Percentiles rank a stretch among this genome's conserved stretches.
phyloP scores from a whole-genome alignment of 2,797 vertebrate species.

The Acanthiza pusilla region DNA sequence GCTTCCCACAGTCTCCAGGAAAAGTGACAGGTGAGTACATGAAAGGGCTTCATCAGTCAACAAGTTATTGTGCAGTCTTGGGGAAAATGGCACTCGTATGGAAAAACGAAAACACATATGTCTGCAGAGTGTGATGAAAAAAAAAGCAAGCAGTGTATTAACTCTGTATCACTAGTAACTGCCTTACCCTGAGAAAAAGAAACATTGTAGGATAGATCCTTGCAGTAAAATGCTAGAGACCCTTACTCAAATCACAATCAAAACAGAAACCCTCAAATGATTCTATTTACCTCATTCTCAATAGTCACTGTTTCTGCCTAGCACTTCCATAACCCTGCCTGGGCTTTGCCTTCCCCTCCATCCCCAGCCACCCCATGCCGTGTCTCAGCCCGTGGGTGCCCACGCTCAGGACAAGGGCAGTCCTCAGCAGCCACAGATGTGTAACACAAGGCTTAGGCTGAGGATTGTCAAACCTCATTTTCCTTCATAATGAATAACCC shows the following conservation, averaged over 20 bases:
- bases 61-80: neutral
- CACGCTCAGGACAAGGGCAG: neutral
- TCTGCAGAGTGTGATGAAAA: neutral
- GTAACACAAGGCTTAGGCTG: neutral
- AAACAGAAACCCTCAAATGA: neutral
- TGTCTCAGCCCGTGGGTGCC: no score
- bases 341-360: neutral
- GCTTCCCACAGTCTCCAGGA: neutral
- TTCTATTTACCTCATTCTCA: neutral
- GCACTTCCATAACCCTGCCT: rapidly evolving
- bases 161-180: rapidly evolving
- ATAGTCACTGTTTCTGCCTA: rapidly evolving
- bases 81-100: neutral
- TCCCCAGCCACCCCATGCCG: neutral
- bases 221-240: neutral
- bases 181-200: no score
- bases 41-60: neutral
- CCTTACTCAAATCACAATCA: neutral
- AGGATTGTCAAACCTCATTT: neutral
- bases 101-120: neutral
- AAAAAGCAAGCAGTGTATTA: neutral
- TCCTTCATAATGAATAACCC: no score
- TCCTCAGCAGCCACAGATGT: rapidly evolving
- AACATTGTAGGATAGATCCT: neutral
- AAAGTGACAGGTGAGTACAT: neutral